Evolutionary conservation across 2,888 invertebrate genomes (phyloP).

Genomic region (Julus scanicus): DNA sequence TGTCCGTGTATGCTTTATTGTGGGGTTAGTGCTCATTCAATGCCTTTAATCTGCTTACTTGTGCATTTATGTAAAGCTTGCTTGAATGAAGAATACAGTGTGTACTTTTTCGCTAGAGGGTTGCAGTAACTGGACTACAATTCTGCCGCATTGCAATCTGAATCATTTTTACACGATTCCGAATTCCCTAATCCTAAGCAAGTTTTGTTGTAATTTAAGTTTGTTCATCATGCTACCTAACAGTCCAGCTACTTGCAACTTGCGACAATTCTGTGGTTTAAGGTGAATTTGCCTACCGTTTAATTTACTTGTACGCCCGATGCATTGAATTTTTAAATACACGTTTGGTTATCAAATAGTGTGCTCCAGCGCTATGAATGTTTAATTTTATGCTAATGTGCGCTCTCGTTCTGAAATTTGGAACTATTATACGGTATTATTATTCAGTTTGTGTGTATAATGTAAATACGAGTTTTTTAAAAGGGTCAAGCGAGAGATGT

Average conservation of each 20-base stretch:
- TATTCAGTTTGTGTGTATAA: constrained; percentile 30
- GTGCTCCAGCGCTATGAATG: neutral
- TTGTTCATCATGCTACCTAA: neutral
- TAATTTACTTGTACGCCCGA: neutral
- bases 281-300: neutral
- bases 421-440: neutral
- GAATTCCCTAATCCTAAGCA: neutral
- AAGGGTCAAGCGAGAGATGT: neutral
- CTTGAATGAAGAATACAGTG: neutral
- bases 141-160: neutral
- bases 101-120: neutral
- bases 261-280: neutral
- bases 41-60: neutral
- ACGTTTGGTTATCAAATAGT: neutral
- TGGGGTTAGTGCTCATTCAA: constrained; percentile 1
- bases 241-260: neutral
- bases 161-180: neutral
- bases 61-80: neutral
- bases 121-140: neutral
- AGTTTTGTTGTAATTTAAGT: neutral
- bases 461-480: constrained; percentile 13
- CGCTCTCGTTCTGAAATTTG: neutral
- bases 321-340: neutral
- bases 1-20: neutral
- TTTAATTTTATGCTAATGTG: neutral